Conservation (phyloP, 2,113 vertebrate genomes). For the Chaenocephalus aceratus region DNA sequence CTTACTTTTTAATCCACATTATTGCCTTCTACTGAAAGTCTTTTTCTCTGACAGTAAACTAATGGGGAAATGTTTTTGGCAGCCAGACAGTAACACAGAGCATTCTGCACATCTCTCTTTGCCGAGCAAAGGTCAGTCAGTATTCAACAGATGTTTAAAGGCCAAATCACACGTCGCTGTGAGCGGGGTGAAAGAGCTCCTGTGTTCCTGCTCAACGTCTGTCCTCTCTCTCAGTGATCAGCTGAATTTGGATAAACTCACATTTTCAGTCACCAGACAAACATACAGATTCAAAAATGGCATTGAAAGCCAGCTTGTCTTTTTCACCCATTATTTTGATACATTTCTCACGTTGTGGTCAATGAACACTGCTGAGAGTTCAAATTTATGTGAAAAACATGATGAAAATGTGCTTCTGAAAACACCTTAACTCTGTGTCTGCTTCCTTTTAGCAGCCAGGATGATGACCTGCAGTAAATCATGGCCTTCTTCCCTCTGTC, state of each 20-base stretch:
- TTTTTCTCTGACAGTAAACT: background rate
- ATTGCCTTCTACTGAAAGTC: background rate
- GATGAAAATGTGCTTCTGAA: background rate
- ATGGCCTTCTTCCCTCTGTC: background rate
- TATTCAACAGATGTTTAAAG: slow-evolving; percentile 60
- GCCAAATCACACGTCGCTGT: slow-evolving; percentile 58
- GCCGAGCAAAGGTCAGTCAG: slow-evolving; percentile 57
- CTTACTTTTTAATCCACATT: background rate
- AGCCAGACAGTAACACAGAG: slow-evolving; percentile 16
- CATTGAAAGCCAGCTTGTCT: background rate
- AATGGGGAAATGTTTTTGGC: slow-evolving; percentile 7
- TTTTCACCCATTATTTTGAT: background rate
- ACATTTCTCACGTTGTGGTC: background rate
- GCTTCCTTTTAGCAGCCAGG: background rate
- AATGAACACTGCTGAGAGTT: no score
- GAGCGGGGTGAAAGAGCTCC: slow-evolving; percentile 47
- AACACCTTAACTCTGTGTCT: background rate
- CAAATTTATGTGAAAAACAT: background rate
- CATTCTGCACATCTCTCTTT: slow-evolving; percentile 10
- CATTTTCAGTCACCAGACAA: background rate
- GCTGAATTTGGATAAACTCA: slow-evolving; percentile 20
- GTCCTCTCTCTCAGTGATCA: slow-evolving; percentile 22
- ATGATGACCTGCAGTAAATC: background rate
- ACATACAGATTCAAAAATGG: background rate
- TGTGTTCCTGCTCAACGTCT: slow-evolving; percentile 33